Base-by-base conservation (phyloP, 1,140 invertebrate genomes). In the Amphibalanus amphitrite region DNA sequence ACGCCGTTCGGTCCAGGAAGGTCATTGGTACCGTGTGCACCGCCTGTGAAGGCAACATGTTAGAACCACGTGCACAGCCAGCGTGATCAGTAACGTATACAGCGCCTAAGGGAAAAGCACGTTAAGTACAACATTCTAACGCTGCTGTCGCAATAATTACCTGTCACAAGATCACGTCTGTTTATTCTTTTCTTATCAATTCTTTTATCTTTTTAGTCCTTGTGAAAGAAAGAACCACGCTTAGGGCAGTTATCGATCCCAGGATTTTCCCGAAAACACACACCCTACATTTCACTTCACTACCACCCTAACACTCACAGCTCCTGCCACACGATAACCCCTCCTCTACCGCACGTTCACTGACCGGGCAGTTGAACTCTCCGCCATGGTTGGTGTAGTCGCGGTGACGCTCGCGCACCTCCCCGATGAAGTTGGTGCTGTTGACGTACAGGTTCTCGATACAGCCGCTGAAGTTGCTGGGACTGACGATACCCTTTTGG, bases 371-470 rank as follows among this genome's bases (percentile, higher is more conserved):
- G 30, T 83, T 84, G 76, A 86, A 89, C 4, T 40, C 47, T 3
- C 38, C 70, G 17, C 40, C 26, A 23, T 68, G 28, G 65, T 73
- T 72, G 26, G 70, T 69, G 30, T 86, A 86, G 40, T 84, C 81
- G 13, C 86, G 82, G 74, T 87, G 86, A 0, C 85, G 84, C 38
- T 89, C 84, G 79, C 86, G 90, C 47, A 95, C 80, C 67, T 92
- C 89, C 20, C 84, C 81, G 59, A 97, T 90, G 64, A 98, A 85
- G 78, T 92, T 93, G 3, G 93, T 93, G 17, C 90, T 85, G 79
- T 98, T 97, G 8, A 97, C 82, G 77, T 91, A 93, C 65, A 98
- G 83, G 80, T 98, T 97, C 82, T 98, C 95, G 30, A 98, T 85
- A 77, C 95, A 98, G 0, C 96, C 96, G 20, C 91, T 92, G 80